Conservation (phyloP, 1,140 invertebrate genomes). For the Hetaerina americana region DNA sequence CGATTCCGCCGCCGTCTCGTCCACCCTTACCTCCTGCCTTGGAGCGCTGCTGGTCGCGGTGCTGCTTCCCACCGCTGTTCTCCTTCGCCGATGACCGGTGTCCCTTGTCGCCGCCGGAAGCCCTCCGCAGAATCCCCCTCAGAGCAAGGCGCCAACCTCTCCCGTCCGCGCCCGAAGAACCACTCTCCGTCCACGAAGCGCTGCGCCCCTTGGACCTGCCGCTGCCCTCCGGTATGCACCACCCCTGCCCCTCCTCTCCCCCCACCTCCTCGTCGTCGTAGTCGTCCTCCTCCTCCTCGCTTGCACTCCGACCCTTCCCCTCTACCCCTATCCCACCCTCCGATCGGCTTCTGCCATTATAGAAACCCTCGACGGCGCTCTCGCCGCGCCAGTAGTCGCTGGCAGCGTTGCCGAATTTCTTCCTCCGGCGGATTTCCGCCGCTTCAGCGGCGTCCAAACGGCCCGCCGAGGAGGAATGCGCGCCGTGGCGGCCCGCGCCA, state of each 20-base stretch:
- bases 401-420: neutral
- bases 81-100: neutral
- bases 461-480: no score
- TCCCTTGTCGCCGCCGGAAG: conserved; percentile 8
- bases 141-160: no score
- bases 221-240: conserved; percentile 11
- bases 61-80: neutral
- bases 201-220: conserved; percentile 10
- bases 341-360: neutral
- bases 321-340: neutral
- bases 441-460: no score
- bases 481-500: no score
- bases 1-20: conserved; percentile 11
- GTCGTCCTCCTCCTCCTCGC: neutral
- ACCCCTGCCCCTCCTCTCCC: neutral
- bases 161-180: no score
- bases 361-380: neutral
- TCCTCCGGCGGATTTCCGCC: neutral
- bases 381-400: no score
- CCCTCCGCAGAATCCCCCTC: conserved; percentile 19
- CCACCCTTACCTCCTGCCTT: conserved; percentile 7
- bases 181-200: conserved; percentile 10
- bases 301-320: no score
- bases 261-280: neutral
- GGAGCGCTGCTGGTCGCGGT: neutral